A percentile compares a stretch with the other conserved stretches of the same genome.
Conservation (phyloP, 2,888 invertebrate genomes). For the Thelaira solivaga region DNA sequence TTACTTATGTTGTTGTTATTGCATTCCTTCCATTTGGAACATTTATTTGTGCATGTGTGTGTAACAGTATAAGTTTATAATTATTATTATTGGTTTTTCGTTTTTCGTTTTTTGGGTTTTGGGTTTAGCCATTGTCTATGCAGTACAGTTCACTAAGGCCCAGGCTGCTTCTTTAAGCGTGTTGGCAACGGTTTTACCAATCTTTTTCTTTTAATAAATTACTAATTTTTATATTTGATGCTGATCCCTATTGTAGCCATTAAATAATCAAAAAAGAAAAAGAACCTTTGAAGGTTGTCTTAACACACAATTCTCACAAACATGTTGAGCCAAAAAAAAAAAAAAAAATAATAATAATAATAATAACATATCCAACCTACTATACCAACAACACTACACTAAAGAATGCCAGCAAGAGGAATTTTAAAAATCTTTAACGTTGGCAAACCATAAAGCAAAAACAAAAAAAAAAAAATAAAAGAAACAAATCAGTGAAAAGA, state of each 20-base stretch:
- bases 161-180: neutral
- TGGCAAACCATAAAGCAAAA: too few relatives aligned
- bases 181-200: too few relatives aligned
- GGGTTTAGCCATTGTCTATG: too few relatives aligned
- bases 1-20: neutral
- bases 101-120: too few relatives aligned
- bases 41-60: too few relatives aligned
- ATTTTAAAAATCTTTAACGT: slow-evolving; percentile 41
- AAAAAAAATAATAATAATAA: neutral
- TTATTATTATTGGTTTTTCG: too few relatives aligned
- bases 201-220: slow-evolving; percentile 15
- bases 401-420: slow-evolving; percentile 34
- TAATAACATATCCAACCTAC: neutral
- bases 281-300: neutral
- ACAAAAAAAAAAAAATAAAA: too few relatives aligned
- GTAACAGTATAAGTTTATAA: too few relatives aligned
- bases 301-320: neutral
- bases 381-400: slow-evolving; percentile 6
- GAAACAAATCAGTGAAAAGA: slow-evolving; percentile 22
- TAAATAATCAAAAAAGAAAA: neutral
- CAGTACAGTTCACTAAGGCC: too few relatives aligned
- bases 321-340: neutral
- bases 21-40: neutral
- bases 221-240: neutral
- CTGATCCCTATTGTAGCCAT: neutral